A percentile compares a stretch with the other conserved stretches of the same genome.
Conservation (phyloP, 2,797 vertebrate genomes). For the Phoxinus dragarum region DNA sequence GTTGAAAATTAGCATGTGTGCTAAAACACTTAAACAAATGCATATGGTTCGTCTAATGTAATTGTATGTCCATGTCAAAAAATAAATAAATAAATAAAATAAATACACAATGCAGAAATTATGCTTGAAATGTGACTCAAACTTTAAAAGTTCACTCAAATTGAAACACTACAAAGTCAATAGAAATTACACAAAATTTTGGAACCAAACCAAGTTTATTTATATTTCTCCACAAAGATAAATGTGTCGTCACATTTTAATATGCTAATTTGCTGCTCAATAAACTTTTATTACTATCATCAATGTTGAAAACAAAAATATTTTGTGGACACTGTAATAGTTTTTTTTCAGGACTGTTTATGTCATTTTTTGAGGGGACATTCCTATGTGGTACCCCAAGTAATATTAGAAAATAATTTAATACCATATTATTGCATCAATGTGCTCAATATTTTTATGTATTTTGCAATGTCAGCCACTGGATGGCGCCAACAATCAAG, state of each 20-base stretch:
- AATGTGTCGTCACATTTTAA: no score
- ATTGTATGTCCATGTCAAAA: no score
- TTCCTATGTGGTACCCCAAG: not conserved
- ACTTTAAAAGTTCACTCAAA: no score
- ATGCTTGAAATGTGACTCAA: not conserved
- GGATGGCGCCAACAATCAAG: constrained; percentile 23
- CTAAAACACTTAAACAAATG: no score
- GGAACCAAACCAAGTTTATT: no score
- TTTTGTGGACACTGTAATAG: not conserved
- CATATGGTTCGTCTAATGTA: no score
- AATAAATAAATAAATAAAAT: no score
- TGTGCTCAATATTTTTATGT: not conserved
- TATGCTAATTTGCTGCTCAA: not conserved
- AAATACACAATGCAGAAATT: not conserved
- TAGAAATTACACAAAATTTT: no score
- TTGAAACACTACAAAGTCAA: no score
- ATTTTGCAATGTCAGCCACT: constrained; percentile 21
- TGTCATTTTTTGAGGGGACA: not conserved
- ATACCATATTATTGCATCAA: not conserved
- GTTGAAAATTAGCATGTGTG: no score
- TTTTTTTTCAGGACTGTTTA: not conserved
- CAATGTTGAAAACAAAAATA: not conserved
- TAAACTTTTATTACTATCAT: not conserved
- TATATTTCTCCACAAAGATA: no score
- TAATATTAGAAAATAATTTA: not conserved